Percentiles rank a stretch among this genome's conserved stretches.
Conservation (phyloP, 1,140 invertebrate genomes). For the Pristionchus pacificus region DNA sequence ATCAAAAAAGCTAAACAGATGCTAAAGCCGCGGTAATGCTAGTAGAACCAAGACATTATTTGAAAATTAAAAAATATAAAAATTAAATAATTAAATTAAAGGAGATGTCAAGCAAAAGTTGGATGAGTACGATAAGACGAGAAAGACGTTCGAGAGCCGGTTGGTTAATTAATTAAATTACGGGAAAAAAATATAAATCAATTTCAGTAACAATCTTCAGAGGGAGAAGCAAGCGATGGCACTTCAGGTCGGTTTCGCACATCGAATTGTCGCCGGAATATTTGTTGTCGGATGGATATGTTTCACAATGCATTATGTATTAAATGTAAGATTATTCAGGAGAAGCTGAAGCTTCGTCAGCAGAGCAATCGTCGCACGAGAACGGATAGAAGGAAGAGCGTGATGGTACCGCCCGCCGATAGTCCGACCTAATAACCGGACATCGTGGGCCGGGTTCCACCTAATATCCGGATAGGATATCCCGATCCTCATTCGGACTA, state of each 20-base stretch:
- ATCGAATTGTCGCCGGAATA: neutral
- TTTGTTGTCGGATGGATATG: neutral
- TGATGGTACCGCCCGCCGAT: constrained; percentile 6
- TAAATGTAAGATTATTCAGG: constrained; percentile 23
- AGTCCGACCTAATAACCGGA: too few species aligned
- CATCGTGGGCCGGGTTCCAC: too few species aligned
- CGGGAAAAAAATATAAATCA: too few species aligned
- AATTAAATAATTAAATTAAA: too few species aligned
- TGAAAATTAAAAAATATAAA: too few species aligned
- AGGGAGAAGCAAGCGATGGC: constrained; percentile 45
- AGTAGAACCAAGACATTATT: too few species aligned
- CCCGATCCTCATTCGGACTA: too few species aligned
- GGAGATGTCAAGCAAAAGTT: constrained; percentile 48
- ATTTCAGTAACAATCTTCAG: constrained; percentile 36
- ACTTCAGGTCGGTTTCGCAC: constrained; percentile 34
- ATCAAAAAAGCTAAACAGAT: too few species aligned
- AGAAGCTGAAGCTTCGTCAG: constrained; percentile 39
- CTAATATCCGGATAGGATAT: too few species aligned
- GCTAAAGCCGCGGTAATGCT: too few species aligned
- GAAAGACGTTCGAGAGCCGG: constrained; percentile 41
- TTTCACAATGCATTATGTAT: constrained; percentile 2
- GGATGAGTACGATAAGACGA: constrained; percentile 42
- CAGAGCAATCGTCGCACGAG: constrained; percentile 40
- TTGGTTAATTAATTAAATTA: too few species aligned
- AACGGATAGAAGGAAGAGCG: constrained; percentile 31